phyloP scores from a whole-genome alignment of 92 coral and sea anemone genomes.

The Palythoa heliodiscus region DNA sequence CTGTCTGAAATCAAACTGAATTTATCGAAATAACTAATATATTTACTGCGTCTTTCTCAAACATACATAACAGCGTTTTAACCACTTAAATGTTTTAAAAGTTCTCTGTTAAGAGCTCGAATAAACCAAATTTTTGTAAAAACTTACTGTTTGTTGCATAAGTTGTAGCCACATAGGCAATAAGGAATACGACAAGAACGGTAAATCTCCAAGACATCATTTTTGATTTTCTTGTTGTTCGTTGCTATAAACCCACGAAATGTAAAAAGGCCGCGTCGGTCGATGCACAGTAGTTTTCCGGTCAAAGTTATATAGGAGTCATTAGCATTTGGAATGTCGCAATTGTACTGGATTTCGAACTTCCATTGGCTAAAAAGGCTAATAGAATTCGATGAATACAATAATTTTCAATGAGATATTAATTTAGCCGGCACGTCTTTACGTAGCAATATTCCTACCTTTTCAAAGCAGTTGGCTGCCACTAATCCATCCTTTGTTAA shows the following conservation, averaged over 20 bases:
- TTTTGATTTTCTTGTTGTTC: neutral
- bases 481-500: no score
- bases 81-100: no score
- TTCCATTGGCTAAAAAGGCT: neutral
- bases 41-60: no score
- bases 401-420: no score
- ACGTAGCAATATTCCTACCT: no score
- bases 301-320: neutral
- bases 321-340: neutral
- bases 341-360: neutral
- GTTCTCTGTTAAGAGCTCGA: neutral
- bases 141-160: neutral
- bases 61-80: no score
- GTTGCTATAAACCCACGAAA: neutral
- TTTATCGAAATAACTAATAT: no score
- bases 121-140: neutral
- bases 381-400: no score
- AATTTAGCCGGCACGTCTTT: no score
- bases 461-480: no score
- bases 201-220: neutral
- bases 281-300: neutral
- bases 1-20: no score
- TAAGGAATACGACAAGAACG: neutral
- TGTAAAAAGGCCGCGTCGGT: neutral
- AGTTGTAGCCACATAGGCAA: neutral